Evolutionary conservation across 37 sponge, comb jelly and placozoan species (phyloP).

Genomic region (Mnemiopsis leidyi): DNA sequence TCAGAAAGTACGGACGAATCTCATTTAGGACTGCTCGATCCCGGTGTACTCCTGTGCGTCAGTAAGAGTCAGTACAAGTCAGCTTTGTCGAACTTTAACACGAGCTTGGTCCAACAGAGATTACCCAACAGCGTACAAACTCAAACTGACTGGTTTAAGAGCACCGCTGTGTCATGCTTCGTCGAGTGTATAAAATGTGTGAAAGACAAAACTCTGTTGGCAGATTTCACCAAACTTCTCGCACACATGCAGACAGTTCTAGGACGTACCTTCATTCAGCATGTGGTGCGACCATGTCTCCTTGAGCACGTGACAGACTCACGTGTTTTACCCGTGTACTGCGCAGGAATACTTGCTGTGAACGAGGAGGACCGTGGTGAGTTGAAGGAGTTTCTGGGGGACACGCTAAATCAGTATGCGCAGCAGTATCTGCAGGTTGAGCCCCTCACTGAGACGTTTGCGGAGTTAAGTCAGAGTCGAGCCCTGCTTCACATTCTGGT

Average conservation of each 20-base stretch:
- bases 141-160: background rate
- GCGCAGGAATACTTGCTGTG: slow-evolving; percentile 17
- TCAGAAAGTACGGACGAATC: slow-evolving; percentile 14
- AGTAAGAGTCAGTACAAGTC: background rate
- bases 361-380: slow-evolving; percentile 18
- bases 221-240: slow-evolving; percentile 9
- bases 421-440: slow-evolving; percentile 20
- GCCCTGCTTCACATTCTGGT: background rate
- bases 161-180: background rate
- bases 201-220: background rate
- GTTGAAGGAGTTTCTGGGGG: background rate
- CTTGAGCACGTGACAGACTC: background rate
- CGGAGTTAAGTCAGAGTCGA: slow-evolving; percentile 4
- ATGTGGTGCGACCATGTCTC: background rate
- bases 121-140: background rate
- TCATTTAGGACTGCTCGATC: slow-evolving; percentile 18
- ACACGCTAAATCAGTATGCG: background rate
- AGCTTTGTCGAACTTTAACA: background rate
- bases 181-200: background rate
- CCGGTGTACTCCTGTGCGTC: slow-evolving; percentile 13
- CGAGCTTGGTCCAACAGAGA: background rate
- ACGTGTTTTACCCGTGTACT: slow-evolving; percentile 25
- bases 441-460: slow-evolving; percentile 56
- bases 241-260: background rate
- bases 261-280: slow-evolving; percentile 36